A percentile compares a stretch with the other conserved stretches of the same genome.
phyloP scores from a whole-genome alignment of 2,888 invertebrate species.

The Dione juno region DNA sequence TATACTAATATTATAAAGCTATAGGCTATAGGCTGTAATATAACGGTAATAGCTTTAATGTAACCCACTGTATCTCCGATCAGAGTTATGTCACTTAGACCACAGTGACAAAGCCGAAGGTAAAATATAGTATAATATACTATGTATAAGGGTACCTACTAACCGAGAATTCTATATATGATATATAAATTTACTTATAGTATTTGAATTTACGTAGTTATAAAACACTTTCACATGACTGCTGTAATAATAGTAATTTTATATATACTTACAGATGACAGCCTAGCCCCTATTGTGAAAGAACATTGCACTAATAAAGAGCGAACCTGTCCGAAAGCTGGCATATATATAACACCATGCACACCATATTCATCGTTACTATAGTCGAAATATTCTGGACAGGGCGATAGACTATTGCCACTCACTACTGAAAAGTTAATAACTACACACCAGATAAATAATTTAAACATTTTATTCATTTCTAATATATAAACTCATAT shows the following conservation, averaged over 20 bases:
- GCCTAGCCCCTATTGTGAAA: constrained; percentile 61
- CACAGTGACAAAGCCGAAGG: too few species aligned
- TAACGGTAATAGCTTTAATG: too few species aligned
- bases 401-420: constrained; percentile 62
- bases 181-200: too few species aligned
- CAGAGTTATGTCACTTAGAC: too few species aligned
- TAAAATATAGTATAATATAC: too few species aligned
- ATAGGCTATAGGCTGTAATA: too few species aligned
- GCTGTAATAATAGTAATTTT: not conserved
- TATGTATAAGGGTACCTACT: too few species aligned
- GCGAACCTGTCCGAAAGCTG: constrained; percentile 54
- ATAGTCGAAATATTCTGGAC: constrained; percentile 66
- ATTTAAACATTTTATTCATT: constrained; percentile 47
- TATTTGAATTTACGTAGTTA: too few species aligned
- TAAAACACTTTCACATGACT: not conserved
- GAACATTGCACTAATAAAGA: constrained; percentile 57
- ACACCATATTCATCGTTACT: constrained; percentile 56
- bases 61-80: too few species aligned
- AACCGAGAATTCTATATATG: too few species aligned
- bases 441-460: constrained; percentile 51
- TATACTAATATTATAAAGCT: too few species aligned
- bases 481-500: constrained; percentile 28
- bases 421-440: constrained; percentile 53
- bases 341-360: constrained; percentile 60
- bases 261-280: constrained; percentile 38